Evolutionary conservation across 64 coral and sea anemone species (phyloP).

Genomic region (Anthopleura sola): DNA sequence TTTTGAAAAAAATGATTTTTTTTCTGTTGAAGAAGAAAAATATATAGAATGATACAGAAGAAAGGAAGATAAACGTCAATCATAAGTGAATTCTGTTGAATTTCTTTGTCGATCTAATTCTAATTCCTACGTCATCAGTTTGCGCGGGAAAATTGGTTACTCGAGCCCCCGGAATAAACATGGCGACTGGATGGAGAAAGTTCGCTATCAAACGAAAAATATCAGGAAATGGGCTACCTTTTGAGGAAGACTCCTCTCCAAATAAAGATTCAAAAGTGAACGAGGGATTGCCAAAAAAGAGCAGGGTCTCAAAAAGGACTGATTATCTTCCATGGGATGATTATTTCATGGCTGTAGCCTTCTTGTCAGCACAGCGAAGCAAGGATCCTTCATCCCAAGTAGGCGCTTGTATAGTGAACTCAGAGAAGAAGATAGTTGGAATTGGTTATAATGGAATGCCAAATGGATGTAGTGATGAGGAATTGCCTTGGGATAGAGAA

Average conservation of each 20-base stretch:
- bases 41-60: not conserved
- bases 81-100: not conserved
- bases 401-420: slow-evolving; percentile 84
- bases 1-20: no score
- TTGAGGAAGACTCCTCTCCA: not conserved
- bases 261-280: not conserved
- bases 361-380: slow-evolving; percentile 87
- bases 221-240: not conserved
- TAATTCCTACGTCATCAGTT: not conserved
- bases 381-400: slow-evolving; percentile 89
- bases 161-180: not conserved
- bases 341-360: slow-evolving; percentile 95
- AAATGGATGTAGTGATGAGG: slow-evolving; percentile 89
- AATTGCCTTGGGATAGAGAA: slow-evolving; percentile 73
- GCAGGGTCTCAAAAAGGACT: slow-evolving; percentile 42
- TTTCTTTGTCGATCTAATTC: not conserved
- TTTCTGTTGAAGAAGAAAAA: not conserved
- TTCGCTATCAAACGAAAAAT: not conserved
- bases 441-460: slow-evolving; percentile 99
- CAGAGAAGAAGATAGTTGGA: slow-evolving; percentile 83
- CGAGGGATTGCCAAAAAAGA: not conserved
- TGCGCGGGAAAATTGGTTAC: slow-evolving; percentile 15
- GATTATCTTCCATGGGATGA: slow-evolving; percentile 85
- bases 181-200: not conserved
- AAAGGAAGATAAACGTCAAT: not conserved